Evolutionary conservation across 2,113 vertebrate species (phyloP).

Genomic region (Tichodroma muraria): DNA sequence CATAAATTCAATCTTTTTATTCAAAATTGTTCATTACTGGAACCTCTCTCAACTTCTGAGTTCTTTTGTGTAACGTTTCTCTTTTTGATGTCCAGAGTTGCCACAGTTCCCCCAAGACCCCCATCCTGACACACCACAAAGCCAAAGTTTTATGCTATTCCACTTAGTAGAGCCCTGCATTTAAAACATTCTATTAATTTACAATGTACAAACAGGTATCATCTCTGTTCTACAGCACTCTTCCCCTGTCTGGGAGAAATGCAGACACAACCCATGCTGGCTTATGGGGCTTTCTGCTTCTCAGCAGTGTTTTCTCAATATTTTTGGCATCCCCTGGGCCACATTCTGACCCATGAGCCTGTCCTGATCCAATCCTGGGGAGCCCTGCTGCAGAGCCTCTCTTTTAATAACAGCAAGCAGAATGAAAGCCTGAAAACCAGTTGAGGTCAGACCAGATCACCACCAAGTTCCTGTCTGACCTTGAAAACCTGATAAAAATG

Average conservation of each 20-base stretch:
- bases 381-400: neutral
- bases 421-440: neutral
- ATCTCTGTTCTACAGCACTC: neutral
- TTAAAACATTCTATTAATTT: neutral
- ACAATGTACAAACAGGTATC: neutral
- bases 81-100: neutral
- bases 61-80: neutral
- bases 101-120: accelerated
- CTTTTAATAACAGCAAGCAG: neutral
- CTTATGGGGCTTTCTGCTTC: neutral
- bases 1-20: neutral
- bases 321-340: neutral
- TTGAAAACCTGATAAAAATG: conserved; percentile 54
- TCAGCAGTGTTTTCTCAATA: neutral
- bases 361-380: accelerated
- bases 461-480: neutral
- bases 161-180: neutral
- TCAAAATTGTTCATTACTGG: neutral
- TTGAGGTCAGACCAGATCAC: neutral
- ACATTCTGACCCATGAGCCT: neutral
- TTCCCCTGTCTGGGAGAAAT: neutral
- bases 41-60: neutral
- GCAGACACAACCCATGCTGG: neutral
- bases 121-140: neutral
- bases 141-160: neutral